A percentile compares a stretch with the other conserved stretches of the same genome.
phyloP scores from a whole-genome alignment of 2,888 invertebrate genomes.

The Eremobia ochroleuca region DNA sequence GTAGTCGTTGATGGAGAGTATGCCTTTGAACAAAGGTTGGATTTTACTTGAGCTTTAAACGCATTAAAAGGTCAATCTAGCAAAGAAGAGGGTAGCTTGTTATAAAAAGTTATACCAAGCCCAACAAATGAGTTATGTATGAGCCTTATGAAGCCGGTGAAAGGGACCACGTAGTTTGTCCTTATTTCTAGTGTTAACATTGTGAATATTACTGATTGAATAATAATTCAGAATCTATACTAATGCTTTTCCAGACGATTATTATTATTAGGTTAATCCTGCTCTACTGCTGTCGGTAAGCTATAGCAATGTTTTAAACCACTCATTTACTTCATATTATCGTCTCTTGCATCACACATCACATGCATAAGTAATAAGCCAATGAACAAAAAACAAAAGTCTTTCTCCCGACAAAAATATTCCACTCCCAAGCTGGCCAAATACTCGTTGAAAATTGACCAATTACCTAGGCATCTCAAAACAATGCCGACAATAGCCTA shows the following conservation, averaged over 20 bases:
- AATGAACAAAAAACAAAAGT: not conserved
- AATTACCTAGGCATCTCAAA: slow-evolving; percentile 35
- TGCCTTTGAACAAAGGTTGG: no score
- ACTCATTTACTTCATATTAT: not conserved
- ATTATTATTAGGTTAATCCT: not conserved
- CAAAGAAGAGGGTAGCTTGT: no score
- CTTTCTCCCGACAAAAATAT: not conserved
- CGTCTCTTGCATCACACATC: not conserved
- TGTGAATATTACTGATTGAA: no score
- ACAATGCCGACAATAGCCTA: slow-evolving; percentile 20
- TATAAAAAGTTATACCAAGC: no score
- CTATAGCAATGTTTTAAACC: not conserved
- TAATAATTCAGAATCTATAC: not conserved
- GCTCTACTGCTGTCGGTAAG: not conserved
- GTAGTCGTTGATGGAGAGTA: no score
- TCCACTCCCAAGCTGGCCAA: slow-evolving; percentile 13
- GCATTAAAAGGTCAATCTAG: no score
- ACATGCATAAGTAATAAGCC: not conserved
- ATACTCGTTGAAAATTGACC: slow-evolving; percentile 32
- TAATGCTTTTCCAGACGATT: not conserved
- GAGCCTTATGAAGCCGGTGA: no score
- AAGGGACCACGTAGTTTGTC: no score
- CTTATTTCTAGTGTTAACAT: no score
- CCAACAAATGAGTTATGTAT: no score
- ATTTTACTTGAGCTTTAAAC: no score